Evolutionary conservation across 2,797 vertebrate genomes (phyloP).

Genomic region (Apodemus agrarius): DNA sequence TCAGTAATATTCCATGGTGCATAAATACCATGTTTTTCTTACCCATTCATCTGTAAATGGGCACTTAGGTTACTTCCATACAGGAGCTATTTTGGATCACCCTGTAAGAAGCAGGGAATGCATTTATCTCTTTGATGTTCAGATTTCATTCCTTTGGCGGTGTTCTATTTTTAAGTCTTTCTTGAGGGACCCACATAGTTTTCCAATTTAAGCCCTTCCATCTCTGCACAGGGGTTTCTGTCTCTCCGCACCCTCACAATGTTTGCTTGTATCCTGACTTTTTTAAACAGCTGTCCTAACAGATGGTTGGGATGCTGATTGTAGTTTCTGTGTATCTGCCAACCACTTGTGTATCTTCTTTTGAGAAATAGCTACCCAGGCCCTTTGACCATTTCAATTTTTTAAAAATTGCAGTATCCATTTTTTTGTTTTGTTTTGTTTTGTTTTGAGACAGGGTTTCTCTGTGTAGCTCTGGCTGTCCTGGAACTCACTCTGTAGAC

Average conservation of each 20-base stretch:
- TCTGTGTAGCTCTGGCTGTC: too few species aligned
- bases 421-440: too few species aligned
- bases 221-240: background rate
- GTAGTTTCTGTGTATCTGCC: background rate
- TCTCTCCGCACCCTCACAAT: background rate
- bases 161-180: constrained; percentile 14
- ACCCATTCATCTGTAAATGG: background rate
- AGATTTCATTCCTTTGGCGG: background rate
- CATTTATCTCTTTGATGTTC: background rate
- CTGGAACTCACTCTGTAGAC: too few species aligned
- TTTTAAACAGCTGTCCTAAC: background rate
- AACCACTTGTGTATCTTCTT: background rate
- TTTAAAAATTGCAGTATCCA: background rate
- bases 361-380: background rate
- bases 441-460: too few species aligned
- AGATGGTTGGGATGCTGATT: background rate
- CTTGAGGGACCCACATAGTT: background rate
- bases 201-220: background rate
- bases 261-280: background rate
- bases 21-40: background rate
- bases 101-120: too few species aligned
- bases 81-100: background rate
- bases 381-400: background rate
- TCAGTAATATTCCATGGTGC: background rate
- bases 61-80: background rate